Evolutionary conservation across 2,797 vertebrate genomes (phyloP).

Genomic region (Falco peregrinus): DNA sequence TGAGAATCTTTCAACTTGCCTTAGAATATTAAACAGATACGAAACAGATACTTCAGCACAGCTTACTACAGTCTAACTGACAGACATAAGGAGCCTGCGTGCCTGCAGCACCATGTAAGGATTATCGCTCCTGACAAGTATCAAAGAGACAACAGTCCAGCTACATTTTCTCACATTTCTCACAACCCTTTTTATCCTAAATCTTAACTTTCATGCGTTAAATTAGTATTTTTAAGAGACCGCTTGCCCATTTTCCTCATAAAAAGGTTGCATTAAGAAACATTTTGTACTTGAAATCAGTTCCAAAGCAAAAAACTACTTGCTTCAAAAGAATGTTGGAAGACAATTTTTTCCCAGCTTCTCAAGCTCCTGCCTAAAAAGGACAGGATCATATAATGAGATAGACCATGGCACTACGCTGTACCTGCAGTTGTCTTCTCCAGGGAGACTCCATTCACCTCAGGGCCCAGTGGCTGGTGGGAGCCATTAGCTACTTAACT

Average conservation of each 20-base stretch:
- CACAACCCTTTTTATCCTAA: not conserved
- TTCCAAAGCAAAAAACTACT: not conserved
- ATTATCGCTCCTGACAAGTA: not conserved
- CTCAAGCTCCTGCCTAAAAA: not conserved
- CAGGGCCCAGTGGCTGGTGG: not conserved
- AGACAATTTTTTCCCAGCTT: not conserved
- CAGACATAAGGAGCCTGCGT: not conserved
- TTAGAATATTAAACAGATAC: not conserved
- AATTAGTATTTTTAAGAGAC: not conserved
- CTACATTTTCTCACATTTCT: not conserved
- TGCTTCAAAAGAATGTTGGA: not conserved
- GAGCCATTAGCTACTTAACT: not conserved
- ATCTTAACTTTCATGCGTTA: not conserved
- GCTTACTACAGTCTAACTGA: not conserved
- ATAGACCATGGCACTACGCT: not conserved
- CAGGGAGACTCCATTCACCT: not conserved
- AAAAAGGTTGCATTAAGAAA: not conserved
- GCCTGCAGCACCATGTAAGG: not conserved
- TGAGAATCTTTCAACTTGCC: not conserved
- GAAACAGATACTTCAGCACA: not conserved
- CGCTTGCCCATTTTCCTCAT: not conserved
- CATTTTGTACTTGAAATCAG: not conserved
- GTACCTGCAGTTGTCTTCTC: not conserved
- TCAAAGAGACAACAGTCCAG: not conserved
- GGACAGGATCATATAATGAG: fast-evolving